A percentile compares a stretch with the other conserved stretches of the same genome.
Evolutionary conservation across 2,888 invertebrate species (phyloP).

Genomic region (Eristalis arbustorum): DNA sequence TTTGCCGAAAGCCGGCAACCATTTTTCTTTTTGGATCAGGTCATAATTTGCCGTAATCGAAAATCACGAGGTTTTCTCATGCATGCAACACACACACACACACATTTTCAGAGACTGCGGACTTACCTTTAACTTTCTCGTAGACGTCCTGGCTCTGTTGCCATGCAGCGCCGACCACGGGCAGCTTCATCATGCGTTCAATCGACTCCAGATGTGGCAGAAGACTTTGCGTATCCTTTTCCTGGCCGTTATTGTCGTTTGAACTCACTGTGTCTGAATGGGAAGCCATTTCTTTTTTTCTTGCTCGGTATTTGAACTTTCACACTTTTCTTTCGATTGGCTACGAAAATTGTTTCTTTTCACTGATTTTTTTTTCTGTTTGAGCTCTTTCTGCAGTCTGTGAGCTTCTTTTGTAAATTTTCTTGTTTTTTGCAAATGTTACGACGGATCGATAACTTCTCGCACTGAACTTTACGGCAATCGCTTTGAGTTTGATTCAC

Average conservation of each 20-base stretch:
- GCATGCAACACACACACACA: not conserved
- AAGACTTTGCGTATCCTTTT: constrained; percentile 78
- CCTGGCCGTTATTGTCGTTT: constrained; percentile 66
- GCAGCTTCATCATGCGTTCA: constrained; percentile 82
- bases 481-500: constrained; percentile 55
- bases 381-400: not conserved
- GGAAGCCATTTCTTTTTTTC: constrained; percentile 64
- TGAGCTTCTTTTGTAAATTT: not conserved
- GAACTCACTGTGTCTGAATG: constrained; percentile 62
- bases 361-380: not conserved
- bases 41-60: constrained; percentile 11
- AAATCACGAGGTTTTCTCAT: constrained; percentile 35
- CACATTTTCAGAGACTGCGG: no score
- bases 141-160: constrained; percentile 83
- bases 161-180: constrained; percentile 82
- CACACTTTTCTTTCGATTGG: constrained; percentile 5
- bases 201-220: constrained; percentile 82
- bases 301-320: constrained; percentile 12
- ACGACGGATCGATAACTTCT: constrained; percentile 2
- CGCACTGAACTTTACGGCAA: constrained; percentile 52
- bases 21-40: constrained; percentile 15
- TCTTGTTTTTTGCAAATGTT: not conserved
- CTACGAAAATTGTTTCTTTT: not conserved
- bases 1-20: constrained; percentile 11
- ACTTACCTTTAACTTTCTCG: constrained; percentile 83